These are phyloP conservation scores for Bathybates hornii DNA, from an alignment of 2,113 vertebrate genomes.

Conservation along the genomic window DNA sequence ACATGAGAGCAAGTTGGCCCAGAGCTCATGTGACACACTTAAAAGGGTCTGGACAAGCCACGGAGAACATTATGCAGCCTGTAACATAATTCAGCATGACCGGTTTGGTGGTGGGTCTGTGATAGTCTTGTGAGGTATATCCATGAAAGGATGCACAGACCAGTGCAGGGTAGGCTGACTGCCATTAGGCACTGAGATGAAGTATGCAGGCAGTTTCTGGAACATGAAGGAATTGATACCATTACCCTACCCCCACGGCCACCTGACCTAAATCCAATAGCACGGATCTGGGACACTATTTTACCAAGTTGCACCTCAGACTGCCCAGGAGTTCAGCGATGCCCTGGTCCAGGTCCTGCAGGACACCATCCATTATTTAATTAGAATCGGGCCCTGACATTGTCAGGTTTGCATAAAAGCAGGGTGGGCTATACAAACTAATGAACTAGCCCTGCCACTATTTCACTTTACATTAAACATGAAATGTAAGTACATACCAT, in stretches of 20 bases:
- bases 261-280: background rate
- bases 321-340: background rate
- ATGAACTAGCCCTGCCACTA: background rate
- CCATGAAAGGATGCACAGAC: background rate
- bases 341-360: background rate
- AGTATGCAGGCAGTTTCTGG: background rate
- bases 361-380: background rate
- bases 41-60: background rate
- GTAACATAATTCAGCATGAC: background rate
- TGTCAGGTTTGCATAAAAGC: background rate
- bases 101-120: background rate
- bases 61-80: background rate
- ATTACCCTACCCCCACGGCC: background rate
- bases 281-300: fast-evolving
- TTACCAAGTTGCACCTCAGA: background rate
- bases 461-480: background rate
- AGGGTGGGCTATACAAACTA: background rate
- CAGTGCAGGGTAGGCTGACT: background rate
- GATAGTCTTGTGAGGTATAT: background rate
- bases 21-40: background rate
- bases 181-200: background rate
- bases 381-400: background rate
- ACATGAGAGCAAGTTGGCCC: background rate
- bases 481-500: background rate
- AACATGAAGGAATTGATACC: background rate